Evolutionary conservation across 2,888 invertebrate genomes (phyloP), one percentile per base, ranked within the genome.

Genomic region (Blastobasis lacticolella): DNA sequence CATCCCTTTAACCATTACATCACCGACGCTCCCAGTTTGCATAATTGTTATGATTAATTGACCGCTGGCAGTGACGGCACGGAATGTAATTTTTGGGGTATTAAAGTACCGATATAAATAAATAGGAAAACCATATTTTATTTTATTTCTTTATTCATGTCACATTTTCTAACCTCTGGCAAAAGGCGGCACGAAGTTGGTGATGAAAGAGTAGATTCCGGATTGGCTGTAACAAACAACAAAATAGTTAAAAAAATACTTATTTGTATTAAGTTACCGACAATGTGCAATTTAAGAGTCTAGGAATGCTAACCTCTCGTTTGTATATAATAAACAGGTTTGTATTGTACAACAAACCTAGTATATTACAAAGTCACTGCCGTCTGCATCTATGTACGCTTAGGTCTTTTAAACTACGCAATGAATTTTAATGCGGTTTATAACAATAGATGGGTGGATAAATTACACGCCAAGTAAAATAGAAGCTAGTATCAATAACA

Each of bases 171-270:
- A 75, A 10, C 62, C 67, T 50, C 55, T 60, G 9, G 78, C 78
- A 52, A 69, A 78, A n/a, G 78, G 78, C 5, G 61, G 62, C 2
- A 38, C n/a, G 9, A 50, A 10, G 58, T 73, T 74, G 4, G 78
- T 77, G 23, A 43, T 0, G 67, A 78, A 78, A 10, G 41, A 52
- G 68, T 69, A 78, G 57, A 76, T 70, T 10, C 77, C 78, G 43
- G 65, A 63, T 49, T 45, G 62, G 37, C 75, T 76, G 72, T n/a
- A 75, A 75, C 51, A 51, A 45, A 57, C 54, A 45, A 57, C 54
- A 51, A 44, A 54, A 48, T 42, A 44, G 37, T 46, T 43, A 40
- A 41, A 37, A 38, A 47, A 47, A 47, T 37, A 6, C 37, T 23
- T 23, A 23, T 23, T 23, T 23, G 23, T 23, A 23, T 23, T 23